A percentile compares a stretch with the other conserved stretches of the same genome.
These are phyloP conservation scores for Andrena marginata DNA, from an alignment of 2,888 invertebrate genomes.

Conservation along the genomic window DNA sequence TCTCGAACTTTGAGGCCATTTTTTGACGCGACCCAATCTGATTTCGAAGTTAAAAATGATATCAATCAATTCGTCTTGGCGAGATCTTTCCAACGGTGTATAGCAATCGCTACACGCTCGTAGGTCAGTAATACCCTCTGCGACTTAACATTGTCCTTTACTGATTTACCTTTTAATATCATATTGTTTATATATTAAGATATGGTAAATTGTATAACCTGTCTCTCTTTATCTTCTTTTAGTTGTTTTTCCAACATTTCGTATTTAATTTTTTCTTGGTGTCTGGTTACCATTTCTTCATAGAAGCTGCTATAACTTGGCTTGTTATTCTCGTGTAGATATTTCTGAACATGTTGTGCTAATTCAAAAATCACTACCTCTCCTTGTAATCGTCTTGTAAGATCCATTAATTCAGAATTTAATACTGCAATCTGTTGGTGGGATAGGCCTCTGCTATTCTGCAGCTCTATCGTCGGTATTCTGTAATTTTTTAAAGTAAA, in stretches of 20 bases:
- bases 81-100: no score
- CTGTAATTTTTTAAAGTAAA: conserved; percentile 84
- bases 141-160: neutral
- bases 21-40: no score
- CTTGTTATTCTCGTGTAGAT: conserved; percentile 92
- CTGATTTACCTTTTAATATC: neutral
- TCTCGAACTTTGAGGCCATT: no score
- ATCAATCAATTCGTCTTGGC: no score
- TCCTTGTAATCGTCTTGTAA: conserved; percentile 88
- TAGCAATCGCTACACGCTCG: no score
- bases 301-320: conserved; percentile 94
- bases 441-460: conserved; percentile 93
- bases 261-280: conserved; percentile 89
- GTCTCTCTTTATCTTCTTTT: conserved; percentile 87
- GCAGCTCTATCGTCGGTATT: conserved; percentile 89
- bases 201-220: conserved; percentile 67
- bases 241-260: conserved; percentile 88
- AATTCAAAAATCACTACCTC: conserved; percentile 96
- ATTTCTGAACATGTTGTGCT: conserved; percentile 92
- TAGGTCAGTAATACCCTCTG: no score
- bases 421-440: conserved; percentile 89
- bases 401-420: conserved; percentile 87
- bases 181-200: neutral
- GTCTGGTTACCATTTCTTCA: conserved; percentile 94
- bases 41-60: no score